phyloP scores from a whole-genome alignment of 2,888 invertebrate genomes.

The Maniola hyperantus region DNA sequence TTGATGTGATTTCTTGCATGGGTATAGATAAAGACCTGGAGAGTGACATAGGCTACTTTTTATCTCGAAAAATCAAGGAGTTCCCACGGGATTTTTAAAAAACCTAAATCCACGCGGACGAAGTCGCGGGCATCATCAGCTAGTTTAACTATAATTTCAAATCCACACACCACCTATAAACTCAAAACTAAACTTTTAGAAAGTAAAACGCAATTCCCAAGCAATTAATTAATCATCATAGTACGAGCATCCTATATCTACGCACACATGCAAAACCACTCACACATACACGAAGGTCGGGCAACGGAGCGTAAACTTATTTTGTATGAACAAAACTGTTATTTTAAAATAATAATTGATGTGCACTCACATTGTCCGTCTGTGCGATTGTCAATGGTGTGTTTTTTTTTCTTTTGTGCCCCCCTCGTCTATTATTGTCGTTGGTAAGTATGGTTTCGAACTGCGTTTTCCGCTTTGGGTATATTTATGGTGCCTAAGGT shows the following conservation, averaged over 20 bases:
- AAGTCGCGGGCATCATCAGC: too few relatives aligned
- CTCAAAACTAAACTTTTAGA: conserved; percentile 53
- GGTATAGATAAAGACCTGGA: too few relatives aligned
- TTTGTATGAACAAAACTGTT: conserved; percentile 82
- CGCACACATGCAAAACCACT: conserved; percentile 32
- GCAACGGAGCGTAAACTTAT: conserved; percentile 76
- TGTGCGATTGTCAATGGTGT: conserved; percentile 65
- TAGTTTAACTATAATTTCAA: not conserved
- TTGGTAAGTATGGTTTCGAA: not conserved
- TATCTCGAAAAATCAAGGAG: too few relatives aligned
- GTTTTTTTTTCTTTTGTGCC: conserved; percentile 65
- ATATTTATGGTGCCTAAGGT: conserved; percentile 7
- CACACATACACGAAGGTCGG: conserved; percentile 36
- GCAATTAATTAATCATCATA: conserved; percentile 69
- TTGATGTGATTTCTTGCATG: too few relatives aligned
- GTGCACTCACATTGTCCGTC: conserved; percentile 62
- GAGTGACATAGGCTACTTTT: too few relatives aligned
- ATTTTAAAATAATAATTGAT: conserved; percentile 81
- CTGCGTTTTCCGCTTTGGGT: conserved; percentile 17
- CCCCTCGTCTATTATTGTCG: conserved; percentile 52
- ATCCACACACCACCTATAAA: conserved; percentile 46
- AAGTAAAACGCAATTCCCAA: conserved; percentile 49
- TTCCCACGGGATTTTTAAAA: too few relatives aligned
- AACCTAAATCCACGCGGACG: too few relatives aligned
- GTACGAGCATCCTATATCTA: conserved; percentile 69